phyloP scores from a whole-genome alignment of 2,113 vertebrate genomes.

The Calidris pugnax region DNA sequence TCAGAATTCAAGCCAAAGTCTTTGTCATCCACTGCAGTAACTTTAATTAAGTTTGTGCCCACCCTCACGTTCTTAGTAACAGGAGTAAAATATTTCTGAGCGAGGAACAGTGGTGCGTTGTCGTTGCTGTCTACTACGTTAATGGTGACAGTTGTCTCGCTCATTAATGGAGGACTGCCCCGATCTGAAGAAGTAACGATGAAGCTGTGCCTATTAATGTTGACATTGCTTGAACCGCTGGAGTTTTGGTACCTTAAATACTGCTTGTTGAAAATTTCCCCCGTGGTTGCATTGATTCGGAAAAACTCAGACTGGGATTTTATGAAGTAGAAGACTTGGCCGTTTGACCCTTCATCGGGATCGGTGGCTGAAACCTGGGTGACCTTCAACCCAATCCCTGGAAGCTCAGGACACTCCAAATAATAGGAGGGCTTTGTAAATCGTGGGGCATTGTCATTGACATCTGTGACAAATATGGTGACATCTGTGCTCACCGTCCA shows the following conservation, averaged over 20 bases:
- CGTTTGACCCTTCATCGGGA: constrained; percentile 88
- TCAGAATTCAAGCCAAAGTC: constrained; percentile 96
- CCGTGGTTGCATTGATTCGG: constrained; percentile 89
- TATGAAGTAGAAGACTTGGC: constrained; percentile 95
- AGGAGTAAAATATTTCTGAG: constrained; percentile 86
- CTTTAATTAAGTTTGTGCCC: constrained; percentile 87
- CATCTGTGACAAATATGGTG: constrained; percentile 90
- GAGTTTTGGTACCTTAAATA: constrained; percentile 89
- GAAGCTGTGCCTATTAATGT: constrained; percentile 95
- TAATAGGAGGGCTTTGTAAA: constrained; percentile 94
- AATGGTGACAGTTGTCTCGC: constrained; percentile 93
- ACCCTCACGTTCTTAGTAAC: constrained; percentile 91
- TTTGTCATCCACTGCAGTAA: constrained; percentile 87
- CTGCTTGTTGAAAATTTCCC: constrained; percentile 94
- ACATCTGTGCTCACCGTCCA: constrained; percentile 98
- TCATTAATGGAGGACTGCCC: constrained; percentile 85
- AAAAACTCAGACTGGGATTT: constrained; percentile 95
- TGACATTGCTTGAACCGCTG: constrained; percentile 80
- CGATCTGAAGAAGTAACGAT: constrained; percentile 93
- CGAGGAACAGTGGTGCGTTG: constrained; percentile 86
- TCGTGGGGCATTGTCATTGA: constrained; percentile 92
- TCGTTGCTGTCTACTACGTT: constrained; percentile 95
- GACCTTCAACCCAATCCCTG: constrained; percentile 85
- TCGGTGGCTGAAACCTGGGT: constrained; percentile 89
- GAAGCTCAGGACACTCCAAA: constrained; percentile 90